phyloP scores from a whole-genome alignment of 1,140 invertebrate genomes.

The Drosophila littoralis region DNA sequence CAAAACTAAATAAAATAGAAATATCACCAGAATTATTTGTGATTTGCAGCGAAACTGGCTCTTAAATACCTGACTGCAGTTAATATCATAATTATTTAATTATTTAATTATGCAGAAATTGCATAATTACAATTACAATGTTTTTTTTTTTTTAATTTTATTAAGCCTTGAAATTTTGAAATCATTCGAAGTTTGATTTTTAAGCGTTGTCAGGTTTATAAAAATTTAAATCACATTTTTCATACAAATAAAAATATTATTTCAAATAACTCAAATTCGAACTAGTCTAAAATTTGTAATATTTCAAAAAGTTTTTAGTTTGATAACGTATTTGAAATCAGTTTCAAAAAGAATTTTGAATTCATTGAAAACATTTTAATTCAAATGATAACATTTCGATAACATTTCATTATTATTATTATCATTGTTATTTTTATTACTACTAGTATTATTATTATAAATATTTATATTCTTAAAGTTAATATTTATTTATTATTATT shows the following conservation, averaged over 20 bases:
- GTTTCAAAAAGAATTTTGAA: too few relatives aligned
- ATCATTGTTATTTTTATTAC: not conserved
- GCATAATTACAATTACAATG: conserved; percentile 10
- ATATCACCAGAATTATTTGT: conserved; percentile 41
- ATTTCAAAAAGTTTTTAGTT: not conserved
- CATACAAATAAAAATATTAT: too few relatives aligned
- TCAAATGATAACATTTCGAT: too few relatives aligned
- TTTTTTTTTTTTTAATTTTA: not conserved
- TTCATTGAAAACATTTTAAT: too few relatives aligned
- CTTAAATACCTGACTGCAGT: not conserved
- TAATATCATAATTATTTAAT: conserved; percentile 16
- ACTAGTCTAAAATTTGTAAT: not conserved
- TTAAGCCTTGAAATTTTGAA: conserved; percentile 10
- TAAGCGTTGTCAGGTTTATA: too few relatives aligned
- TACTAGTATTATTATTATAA: too few relatives aligned
- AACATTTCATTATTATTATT: not conserved
- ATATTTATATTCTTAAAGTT: not conserved
- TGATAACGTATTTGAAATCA: too few relatives aligned
- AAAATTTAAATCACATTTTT: too few relatives aligned
- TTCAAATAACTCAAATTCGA: too few relatives aligned
- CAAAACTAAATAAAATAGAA: not conserved
- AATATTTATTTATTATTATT: not conserved
- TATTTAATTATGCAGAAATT: conserved; percentile 12
- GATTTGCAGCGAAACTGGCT: conserved; percentile 12
- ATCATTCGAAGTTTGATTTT: not conserved